These are phyloP conservation scores for Tragulus kanchil DNA, from an alignment of 2,113 vertebrate species.

Conservation along the genomic window DNA sequence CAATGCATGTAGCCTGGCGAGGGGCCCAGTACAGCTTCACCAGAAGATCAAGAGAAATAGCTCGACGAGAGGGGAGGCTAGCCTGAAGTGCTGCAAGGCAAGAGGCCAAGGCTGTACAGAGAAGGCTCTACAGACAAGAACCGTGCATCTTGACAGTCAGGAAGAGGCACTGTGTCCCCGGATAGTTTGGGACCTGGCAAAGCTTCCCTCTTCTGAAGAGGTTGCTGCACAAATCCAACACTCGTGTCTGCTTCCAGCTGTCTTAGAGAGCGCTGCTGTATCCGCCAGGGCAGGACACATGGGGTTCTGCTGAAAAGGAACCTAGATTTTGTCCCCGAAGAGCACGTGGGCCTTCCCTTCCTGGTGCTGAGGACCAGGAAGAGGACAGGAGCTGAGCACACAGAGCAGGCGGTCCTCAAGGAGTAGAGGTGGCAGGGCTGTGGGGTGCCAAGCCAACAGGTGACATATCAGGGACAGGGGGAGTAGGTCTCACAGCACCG, in stretches of 20 bases:
- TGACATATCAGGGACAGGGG: not conserved
- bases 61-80: not conserved
- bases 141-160: not conserved
- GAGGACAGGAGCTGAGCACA: not conserved
- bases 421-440: not conserved
- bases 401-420: fast-evolving
- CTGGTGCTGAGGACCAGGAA: not conserved
- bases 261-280: not conserved
- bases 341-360: not conserved
- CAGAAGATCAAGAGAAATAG: not conserved
- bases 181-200: not conserved
- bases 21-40: not conserved
- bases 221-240: not conserved
- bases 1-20: not conserved
- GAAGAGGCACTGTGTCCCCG: not conserved
- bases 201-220: not conserved
- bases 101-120: not conserved
- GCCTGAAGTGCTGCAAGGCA: not conserved
- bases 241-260: not conserved
- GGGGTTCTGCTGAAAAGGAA: not conserved
- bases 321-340: not conserved
- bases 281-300: not conserved
- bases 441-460: not conserved
- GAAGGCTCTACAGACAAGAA: not conserved
- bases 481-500: not conserved